Evolutionary conservation across 1,140 invertebrate species (phyloP), one percentile per base, ranked within the genome.

Genomic region (Magallana ariakensis): DNA sequence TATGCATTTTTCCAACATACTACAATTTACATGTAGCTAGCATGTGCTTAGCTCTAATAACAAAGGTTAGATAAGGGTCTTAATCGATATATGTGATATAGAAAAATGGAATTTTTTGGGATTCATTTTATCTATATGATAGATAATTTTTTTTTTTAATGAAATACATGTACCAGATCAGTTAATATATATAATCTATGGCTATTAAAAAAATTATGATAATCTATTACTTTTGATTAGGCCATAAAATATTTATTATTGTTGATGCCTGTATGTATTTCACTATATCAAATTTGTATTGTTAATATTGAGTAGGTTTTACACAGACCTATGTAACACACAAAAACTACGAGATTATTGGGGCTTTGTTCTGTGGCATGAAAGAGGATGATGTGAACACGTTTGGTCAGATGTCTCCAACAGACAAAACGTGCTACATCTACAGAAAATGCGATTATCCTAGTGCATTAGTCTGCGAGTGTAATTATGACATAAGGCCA

Each of bases 341-440:
- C 60, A 80, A 89, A 11, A 87, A 91, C 15, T 91, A 91, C 86
- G 89, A 92, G 53, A 33, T 87, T 46, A 85, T 93, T 46, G 93
- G 88, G 13, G 90, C 84, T 16, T 80, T 93, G 33, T 93, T 92
- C 85, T 89, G 90, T 80, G 92, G 92, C 6, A 55, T 90, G 10
- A 33, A 83, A 33, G 88, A 90, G 22, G 83, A 87, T 53, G 90
- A 90, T 87, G 66, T 87, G 1, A 87, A 88, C 33, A 88, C 89
- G 55, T 82, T 90, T 16, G 54, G 81, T 11, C 90, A 91, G 70
- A 56, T 54, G 9, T 87, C 90, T 2, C 86, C 86, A 8, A 90
- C 87, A 82, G 91, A 93, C 83, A 91, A 92, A 80, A 89, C 90
- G 0, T 93, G 92, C 86, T 90, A 87, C 85, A 84, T 93, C 11